Evolutionary conservation across 2,113 vertebrate genomes (phyloP).

Genomic region (Cromileptes altivelis): DNA sequence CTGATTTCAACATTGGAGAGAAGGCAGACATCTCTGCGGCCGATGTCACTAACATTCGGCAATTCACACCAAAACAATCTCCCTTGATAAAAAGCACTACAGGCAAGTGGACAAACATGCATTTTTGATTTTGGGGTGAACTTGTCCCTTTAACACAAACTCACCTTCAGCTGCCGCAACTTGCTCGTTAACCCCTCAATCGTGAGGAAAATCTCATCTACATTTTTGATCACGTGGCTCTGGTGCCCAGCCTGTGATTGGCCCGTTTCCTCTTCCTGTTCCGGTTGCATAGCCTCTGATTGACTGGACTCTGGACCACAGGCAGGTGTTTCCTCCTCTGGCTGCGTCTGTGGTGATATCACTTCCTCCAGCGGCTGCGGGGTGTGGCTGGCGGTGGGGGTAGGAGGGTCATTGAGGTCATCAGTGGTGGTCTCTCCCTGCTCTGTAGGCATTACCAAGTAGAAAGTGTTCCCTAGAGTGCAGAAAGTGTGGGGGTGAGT

Average conservation of each 20-base stretch:
- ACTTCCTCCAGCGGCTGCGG: constrained; percentile 49
- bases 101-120: too few species aligned
- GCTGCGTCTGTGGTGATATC: constrained; percentile 9
- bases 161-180: constrained; percentile 80
- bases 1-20: too few species aligned
- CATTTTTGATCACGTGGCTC: constrained; percentile 77
- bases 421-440: constrained; percentile 80
- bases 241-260: constrained; percentile 40
- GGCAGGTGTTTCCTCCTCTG: constrained; percentile 13
- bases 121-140: too few species aligned
- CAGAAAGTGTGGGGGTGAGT: background rate
- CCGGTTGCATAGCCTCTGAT: constrained; percentile 24
- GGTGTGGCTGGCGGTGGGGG: constrained; percentile 55
- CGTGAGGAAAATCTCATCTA: constrained; percentile 83
- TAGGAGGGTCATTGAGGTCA: constrained; percentile 60
- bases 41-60: too few species aligned
- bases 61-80: too few species aligned
- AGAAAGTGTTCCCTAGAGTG: constrained; percentile 83
- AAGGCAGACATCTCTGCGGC: too few species aligned
- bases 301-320: background rate
- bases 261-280: constrained; percentile 32
- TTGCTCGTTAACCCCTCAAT: constrained; percentile 83
- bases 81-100: too few species aligned
- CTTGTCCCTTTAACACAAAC: background rate
- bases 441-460: constrained; percentile 81